Conservation (phyloP, 92 coral and sea anemone species). For the Ricordea florida region DNA sequence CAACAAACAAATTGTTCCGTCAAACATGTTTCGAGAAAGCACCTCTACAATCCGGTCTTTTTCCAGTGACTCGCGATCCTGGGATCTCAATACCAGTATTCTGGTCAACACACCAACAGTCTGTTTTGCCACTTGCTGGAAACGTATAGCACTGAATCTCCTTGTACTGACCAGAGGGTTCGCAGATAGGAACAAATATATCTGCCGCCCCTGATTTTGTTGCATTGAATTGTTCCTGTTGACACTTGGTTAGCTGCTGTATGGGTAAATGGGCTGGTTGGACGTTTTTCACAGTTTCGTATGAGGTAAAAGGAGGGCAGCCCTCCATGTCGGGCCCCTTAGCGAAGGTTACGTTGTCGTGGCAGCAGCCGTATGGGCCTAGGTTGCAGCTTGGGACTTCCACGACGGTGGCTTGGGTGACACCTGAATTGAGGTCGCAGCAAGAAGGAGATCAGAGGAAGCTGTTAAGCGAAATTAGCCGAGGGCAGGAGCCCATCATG, state of each 20-base stretch:
- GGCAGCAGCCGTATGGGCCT: conserved; percentile 88
- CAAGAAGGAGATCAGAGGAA: too few species aligned
- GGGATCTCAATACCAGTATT: conserved; percentile 74
- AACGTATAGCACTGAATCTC: conserved; percentile 82
- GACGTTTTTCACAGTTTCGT: background rate
- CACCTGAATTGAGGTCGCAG: too few species aligned
- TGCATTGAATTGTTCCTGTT: conserved; percentile 48
- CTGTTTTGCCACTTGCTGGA: conserved; percentile 58
- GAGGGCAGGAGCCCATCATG: too few species aligned
- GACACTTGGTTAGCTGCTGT: conserved; percentile 45
- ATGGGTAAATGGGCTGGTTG: background rate
- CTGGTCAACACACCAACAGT: conserved; percentile 92
- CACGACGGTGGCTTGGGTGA: conserved; percentile 27
- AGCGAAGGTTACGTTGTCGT: conserved; percentile 72
- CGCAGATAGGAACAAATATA: conserved; percentile 81
- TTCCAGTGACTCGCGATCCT: conserved; percentile 63
- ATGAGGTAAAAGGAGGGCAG: conserved; percentile 44
- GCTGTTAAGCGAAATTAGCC: too few species aligned
- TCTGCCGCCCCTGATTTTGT: conserved; percentile 51
- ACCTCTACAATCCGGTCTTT: conserved; percentile 69
- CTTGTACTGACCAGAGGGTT: conserved; percentile 64
- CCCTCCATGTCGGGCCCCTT: conserved; percentile 91
- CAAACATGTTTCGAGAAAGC: background rate
- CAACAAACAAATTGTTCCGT: background rate
- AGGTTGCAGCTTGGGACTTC: conserved; percentile 57